Percentiles rank a stretch among this genome's conserved stretches.
phyloP scores from a whole-genome alignment of 2,888 invertebrate species.

The Pachydiplax longipennis region DNA sequence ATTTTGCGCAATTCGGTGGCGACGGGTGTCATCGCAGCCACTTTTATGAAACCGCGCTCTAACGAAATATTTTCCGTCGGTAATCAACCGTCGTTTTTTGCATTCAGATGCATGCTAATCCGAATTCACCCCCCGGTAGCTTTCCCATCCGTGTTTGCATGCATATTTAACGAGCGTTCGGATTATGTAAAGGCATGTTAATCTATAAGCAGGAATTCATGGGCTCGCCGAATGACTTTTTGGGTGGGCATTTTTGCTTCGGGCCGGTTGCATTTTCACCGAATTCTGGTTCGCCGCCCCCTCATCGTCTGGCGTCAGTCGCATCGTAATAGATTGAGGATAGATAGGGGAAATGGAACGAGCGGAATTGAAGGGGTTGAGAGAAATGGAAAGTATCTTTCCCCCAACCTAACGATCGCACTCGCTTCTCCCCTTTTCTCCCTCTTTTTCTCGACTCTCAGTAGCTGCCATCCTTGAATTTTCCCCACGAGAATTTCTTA shows the following conservation, averaged over 20 bases:
- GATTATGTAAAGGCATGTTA: neutral
- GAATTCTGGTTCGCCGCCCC: no score
- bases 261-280: no score
- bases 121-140: neutral
- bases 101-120: neutral
- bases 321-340: neutral
- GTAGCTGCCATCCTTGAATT: neutral
- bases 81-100: no score
- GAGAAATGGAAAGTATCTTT: neutral
- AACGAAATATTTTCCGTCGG: no score
- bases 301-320: no score
- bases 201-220: neutral
- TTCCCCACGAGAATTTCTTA: neutral
- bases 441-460: neutral
- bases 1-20: no score
- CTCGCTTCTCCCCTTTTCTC: neutral
- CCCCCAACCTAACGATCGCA: neutral
- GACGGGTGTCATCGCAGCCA: no score
- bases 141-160: neutral
- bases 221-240: neutral
- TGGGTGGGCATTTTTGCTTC: no score
- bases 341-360: neutral
- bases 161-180: neutral
- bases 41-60: no score
- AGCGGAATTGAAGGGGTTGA: neutral